Percentiles rank a stretch among this genome's conserved stretches.
Evolutionary conservation across 2,113 vertebrate species (phyloP).

Genomic region (Melanostigma gelatinosum): DNA sequence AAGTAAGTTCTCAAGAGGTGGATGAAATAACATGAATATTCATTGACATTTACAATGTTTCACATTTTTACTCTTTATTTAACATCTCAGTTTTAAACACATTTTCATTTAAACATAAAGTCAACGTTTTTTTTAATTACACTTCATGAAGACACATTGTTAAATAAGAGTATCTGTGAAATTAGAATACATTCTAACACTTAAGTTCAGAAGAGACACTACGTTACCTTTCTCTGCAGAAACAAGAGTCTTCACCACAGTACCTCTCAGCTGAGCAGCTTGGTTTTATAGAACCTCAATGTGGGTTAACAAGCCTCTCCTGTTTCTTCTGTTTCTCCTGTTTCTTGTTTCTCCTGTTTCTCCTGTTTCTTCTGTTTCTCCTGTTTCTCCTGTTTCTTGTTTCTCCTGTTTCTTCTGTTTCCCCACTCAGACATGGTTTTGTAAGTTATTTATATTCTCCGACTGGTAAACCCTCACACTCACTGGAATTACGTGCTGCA

Average conservation of each 20-base stretch:
- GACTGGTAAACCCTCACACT: background rate
- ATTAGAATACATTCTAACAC: no score
- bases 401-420: no score
- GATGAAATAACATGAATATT: background rate
- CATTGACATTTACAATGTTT: background rate
- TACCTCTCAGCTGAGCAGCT: background rate
- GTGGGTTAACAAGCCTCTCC: background rate
- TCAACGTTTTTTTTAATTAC: no score
- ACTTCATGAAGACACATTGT: no score
- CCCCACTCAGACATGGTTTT: background rate
- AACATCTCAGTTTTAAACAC: no score
- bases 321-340: background rate
- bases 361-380: background rate
- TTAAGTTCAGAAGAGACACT: background rate
- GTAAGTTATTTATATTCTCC: background rate
- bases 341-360: no score
- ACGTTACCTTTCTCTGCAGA: background rate
- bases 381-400: background rate
- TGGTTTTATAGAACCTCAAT: background rate
- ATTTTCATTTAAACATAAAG: background rate
- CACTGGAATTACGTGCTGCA: background rate
- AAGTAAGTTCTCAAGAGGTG: background rate
- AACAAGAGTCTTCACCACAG: conserved; percentile 2
- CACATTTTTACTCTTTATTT: background rate
- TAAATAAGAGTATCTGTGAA: no score